These are phyloP conservation scores for Ceratina japonica DNA, from an alignment of 1,140 invertebrate genomes.

Conservation along the genomic window DNA sequence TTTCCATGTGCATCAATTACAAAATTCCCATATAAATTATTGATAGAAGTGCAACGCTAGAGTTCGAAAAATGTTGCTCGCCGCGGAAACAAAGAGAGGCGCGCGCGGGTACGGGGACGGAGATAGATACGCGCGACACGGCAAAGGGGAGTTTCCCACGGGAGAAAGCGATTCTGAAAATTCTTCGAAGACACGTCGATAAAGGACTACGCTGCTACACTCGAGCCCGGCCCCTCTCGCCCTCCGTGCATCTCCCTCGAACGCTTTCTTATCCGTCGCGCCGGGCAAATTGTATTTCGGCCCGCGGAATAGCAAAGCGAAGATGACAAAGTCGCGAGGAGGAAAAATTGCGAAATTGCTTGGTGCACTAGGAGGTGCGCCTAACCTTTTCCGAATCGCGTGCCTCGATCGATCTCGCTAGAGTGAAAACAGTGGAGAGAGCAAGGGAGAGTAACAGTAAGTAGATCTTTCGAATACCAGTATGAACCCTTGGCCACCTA, in stretches of 20 bases:
- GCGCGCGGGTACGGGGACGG: not conserved
- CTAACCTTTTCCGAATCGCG: not conserved
- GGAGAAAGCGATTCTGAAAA: slow-evolving; percentile 63
- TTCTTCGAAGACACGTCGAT: slow-evolving; percentile 64
- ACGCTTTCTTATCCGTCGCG: slow-evolving; percentile 50
- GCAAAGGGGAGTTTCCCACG: slow-evolving; percentile 54
- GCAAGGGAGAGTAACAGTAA: slow-evolving; percentile 54
- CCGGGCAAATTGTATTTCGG: slow-evolving; percentile 78
- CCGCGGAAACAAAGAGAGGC: not conserved
- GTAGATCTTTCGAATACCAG: slow-evolving; percentile 70
- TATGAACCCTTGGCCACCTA: slow-evolving; percentile 36
- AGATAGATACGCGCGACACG: slow-evolving; percentile 37
- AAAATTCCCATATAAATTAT: not conserved
- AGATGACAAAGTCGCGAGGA: slow-evolving; percentile 77
- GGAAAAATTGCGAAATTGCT: slow-evolving; percentile 80
- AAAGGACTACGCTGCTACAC: slow-evolving; percentile 42
- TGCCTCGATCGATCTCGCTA: slow-evolving; percentile 54
- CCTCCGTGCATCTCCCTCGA: slow-evolving; percentile 21
- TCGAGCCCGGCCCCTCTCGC: slow-evolving; percentile 28
- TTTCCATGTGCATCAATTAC: too few relatives aligned
- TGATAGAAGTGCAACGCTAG: not conserved
- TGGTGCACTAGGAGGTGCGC: slow-evolving; percentile 55
- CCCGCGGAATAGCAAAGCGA: slow-evolving; percentile 76
- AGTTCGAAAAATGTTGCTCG: not conserved
- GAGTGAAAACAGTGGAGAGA: slow-evolving; percentile 50